Evolutionary conservation across 1,140 invertebrate species (phyloP).

Genomic region (Caligus rogercresseyi): DNA sequence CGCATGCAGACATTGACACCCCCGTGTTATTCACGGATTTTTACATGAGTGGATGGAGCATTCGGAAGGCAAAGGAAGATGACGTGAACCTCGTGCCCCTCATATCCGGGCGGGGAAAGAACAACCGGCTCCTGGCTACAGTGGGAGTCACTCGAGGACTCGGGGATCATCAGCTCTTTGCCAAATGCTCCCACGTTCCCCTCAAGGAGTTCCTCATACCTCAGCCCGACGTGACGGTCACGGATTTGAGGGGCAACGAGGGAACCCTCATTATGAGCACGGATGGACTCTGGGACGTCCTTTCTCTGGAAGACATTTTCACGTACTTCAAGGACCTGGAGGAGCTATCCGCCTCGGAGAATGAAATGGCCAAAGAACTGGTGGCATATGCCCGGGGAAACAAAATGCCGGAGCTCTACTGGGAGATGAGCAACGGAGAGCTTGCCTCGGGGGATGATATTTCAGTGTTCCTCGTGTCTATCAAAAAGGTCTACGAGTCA

Average conservation of each 20-base stretch:
- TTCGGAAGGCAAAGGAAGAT: not conserved
- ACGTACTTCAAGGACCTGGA: not conserved
- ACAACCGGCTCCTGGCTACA: slow-evolving; percentile 4
- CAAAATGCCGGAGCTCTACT: not conserved
- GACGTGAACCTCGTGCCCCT: slow-evolving; percentile 5
- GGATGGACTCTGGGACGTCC: slow-evolving; percentile 12
- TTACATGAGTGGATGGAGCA: slow-evolving; percentile 13
- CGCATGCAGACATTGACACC: slow-evolving; percentile 4
- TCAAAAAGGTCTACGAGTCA: not conserved
- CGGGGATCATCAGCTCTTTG: slow-evolving; percentile 10
- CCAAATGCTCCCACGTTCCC: not conserved
- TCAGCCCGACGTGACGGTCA: slow-evolving; percentile 5
- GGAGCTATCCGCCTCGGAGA: not conserved
- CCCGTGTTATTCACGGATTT: slow-evolving; percentile 10
- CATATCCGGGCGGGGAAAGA: slow-evolving; percentile 6
- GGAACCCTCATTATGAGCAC: not conserved
- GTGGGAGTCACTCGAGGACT: slow-evolving; percentile 2
- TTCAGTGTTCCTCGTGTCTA: not conserved
- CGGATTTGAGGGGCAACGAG: not conserved
- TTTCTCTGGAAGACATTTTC: not conserved
- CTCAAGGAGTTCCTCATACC: slow-evolving; percentile 12
- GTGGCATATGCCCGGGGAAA: slow-evolving; percentile 2
- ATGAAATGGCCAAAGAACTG: not conserved
- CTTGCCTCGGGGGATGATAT: slow-evolving; percentile 13
- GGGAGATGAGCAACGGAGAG: slow-evolving; percentile 2